These are phyloP conservation scores for Lepus oiostolus DNA, from an alignment of 2,797 vertebrate genomes.

Conservation along the genomic window DNA sequence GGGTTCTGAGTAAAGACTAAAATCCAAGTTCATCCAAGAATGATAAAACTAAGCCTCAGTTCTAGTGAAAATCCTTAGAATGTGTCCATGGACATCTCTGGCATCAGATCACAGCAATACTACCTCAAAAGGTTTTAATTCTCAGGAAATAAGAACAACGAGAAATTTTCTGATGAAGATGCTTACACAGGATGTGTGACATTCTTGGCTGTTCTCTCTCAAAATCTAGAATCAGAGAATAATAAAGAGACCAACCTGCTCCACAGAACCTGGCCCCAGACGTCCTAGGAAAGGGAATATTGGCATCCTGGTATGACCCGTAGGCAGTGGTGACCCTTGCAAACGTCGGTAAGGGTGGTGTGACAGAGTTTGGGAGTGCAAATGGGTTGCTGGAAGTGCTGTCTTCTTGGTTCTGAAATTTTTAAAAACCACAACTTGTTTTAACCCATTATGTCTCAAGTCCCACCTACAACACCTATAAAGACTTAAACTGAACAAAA, in stretches of 20 bases:
- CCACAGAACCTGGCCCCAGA: constrained; percentile 98
- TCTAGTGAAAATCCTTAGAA: neutral
- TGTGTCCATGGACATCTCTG: neutral
- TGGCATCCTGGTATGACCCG: constrained; percentile 97
- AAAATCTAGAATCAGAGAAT: constrained; percentile 55
- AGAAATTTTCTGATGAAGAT: constrained; percentile 3
- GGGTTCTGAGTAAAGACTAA: neutral
- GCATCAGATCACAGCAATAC: neutral
- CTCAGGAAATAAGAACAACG: constrained; percentile 58
- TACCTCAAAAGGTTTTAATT: neutral
- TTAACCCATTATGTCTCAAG: neutral
- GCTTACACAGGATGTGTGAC: neutral
- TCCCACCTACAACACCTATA: too few species aligned
- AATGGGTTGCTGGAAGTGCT: constrained; percentile 92
- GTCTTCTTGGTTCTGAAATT: constrained; percentile 95
- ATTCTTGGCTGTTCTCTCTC: constrained; percentile 15
- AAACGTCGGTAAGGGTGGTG: constrained; percentile 94
- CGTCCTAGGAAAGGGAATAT: constrained; percentile 98
- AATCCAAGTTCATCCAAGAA: neutral
- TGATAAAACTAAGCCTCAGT: neutral
- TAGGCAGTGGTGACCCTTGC: constrained; percentile 96
- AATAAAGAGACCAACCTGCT: constrained; percentile 89
- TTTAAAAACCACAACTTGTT: constrained; percentile 30
- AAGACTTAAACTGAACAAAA: too few species aligned
- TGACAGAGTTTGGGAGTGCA: constrained; percentile 93